These are phyloP conservation scores for Lithophane ornitopus DNA, from an alignment of 2,888 invertebrate genomes.

Conservation along the genomic window DNA sequence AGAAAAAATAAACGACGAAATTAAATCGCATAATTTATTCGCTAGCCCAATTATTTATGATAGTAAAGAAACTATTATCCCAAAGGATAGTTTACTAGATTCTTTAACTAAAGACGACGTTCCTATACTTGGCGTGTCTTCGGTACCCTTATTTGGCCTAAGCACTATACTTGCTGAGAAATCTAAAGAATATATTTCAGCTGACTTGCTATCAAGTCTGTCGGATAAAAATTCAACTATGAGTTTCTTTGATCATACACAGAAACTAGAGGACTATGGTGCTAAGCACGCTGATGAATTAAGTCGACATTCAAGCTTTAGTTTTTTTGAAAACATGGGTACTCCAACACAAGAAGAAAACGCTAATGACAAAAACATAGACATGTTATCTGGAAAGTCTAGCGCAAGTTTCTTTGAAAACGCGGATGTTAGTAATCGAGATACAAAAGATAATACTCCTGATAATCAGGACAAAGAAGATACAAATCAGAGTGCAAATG, in stretches of 20 bases:
- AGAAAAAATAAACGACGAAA: constrained; percentile 27
- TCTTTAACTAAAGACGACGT: constrained; percentile 66
- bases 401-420: constrained; percentile 37
- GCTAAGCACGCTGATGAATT: constrained; percentile 43
- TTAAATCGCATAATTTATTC: constrained; percentile 41
- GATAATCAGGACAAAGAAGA: constrained; percentile 28
- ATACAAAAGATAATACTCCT: constrained; percentile 17
- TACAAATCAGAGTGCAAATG: constrained; percentile 19
- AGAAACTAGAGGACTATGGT: constrained; percentile 41
- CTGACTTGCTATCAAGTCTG: constrained; percentile 51
- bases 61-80: background rate
- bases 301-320: constrained; percentile 61
- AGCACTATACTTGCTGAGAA: constrained; percentile 73
- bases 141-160: constrained; percentile 74
- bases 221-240: constrained; percentile 63
- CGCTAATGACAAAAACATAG: background rate
- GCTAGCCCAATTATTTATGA: constrained; percentile 40
- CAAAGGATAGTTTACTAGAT: constrained; percentile 62
- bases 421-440: constrained; percentile 11
- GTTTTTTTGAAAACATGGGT: constrained; percentile 69
- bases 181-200: constrained; percentile 63
- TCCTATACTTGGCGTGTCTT: constrained; percentile 70
- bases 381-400: constrained; percentile 3
- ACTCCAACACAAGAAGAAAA: constrained; percentile 47
- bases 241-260: constrained; percentile 67